phyloP scores from a whole-genome alignment of 2,113 vertebrate genomes.

The Suricata suricatta region DNA sequence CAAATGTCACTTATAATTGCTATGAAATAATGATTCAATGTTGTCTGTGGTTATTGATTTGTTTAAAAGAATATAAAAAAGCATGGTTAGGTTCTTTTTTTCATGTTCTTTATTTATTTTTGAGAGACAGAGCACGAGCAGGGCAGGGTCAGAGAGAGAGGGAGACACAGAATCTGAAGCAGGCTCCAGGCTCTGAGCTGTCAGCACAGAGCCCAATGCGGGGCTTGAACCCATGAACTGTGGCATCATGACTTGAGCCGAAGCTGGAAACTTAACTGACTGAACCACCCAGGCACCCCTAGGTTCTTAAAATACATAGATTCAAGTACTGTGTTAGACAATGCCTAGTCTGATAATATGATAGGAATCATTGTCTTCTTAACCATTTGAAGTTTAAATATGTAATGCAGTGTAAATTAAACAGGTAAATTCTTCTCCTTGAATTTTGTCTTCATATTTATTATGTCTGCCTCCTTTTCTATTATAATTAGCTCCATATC shows the following conservation, averaged over 20 bases:
- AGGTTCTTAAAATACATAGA: slow-evolving; percentile 37
- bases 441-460: not conserved
- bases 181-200: too few species aligned
- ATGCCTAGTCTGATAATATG: not conserved
- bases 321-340: not conserved
- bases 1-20: not conserved
- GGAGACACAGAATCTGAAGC: too few species aligned
- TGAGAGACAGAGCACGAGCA: too few species aligned
- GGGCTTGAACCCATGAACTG: too few species aligned
- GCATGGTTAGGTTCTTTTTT: slow-evolving; percentile 16
- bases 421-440: not conserved
- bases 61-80: slow-evolving; percentile 31
- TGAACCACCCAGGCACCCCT: not conserved
- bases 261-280: too few species aligned
- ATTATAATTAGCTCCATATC: not conserved
- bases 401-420: slow-evolving; percentile 24
- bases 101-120: too few species aligned
- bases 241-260: too few species aligned
- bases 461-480: slow-evolving; percentile 13
- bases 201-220: too few species aligned
- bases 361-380: not conserved
- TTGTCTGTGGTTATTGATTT: slow-evolving; percentile 22
- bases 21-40: not conserved
- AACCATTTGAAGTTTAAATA: slow-evolving; percentile 45
- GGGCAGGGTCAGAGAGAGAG: too few species aligned